Base-by-base conservation (phyloP, 1,140 invertebrate species). In the Ptiloglossa arizonensis region DNA sequence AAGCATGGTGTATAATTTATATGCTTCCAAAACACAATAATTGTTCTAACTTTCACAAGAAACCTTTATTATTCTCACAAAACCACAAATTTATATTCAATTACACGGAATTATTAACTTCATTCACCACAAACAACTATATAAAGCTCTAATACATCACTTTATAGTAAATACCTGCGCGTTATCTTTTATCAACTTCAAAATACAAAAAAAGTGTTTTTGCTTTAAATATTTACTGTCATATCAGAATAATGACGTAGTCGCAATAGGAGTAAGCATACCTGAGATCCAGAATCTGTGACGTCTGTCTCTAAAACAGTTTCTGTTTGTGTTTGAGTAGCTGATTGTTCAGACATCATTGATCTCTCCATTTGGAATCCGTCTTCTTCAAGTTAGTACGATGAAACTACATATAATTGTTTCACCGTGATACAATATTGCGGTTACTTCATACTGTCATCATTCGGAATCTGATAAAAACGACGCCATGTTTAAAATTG, bases 321-420 rank as follows among this genome's bases (percentile, higher is more conserved):
- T 71, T 89, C 87, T n/a, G 88, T 89, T 67, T 88, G 88, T 24
- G 83, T 82, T 80, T 89, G 88, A 38, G 80, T 86, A 44, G 83
- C 79, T 9, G 87, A 80, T 41, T 88, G 87, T 9, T 87, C 87
- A 50, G 86, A 80, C 79, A 89, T 86, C 44, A 71, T 78, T 50
- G 81, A 56, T 77, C 85, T 88, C 60, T 85, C 82, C 79, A 87
- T 87, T 24, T 70, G 56, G 54, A 29, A 52, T 50, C 29, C 44
- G 67, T 54, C 35, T 50, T 59, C 8, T 22, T 32, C 35, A 19
- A 73, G 63, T 44, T 64, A 35, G 11, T 44, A 56, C 27, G 54
- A 13, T 38, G 59, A 41, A 66, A 56, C 44, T n/a, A 60, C 35
- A 38, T 32, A 59, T 59, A 44, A 59, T 22, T 46, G 24, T 35